A percentile compares a stretch with the other conserved stretches of the same genome.
These are phyloP conservation scores for Congeria kusceri DNA, from an alignment of 2,888 invertebrate genomes.

Conservation along the genomic window DNA sequence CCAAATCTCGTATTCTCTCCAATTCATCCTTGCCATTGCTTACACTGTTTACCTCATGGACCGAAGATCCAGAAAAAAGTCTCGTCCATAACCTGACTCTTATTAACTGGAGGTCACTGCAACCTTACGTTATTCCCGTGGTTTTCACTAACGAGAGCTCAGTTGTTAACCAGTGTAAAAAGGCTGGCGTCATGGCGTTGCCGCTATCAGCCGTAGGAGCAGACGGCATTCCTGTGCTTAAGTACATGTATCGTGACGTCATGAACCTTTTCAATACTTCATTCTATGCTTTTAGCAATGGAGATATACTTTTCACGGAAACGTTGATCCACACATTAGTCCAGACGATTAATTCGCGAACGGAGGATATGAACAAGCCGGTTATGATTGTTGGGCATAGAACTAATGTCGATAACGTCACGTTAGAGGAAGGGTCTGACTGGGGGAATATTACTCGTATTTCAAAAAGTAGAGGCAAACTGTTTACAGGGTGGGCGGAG, in stretches of 20 bases:
- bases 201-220: constrained; percentile 66
- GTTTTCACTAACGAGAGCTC: constrained; percentile 69
- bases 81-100: constrained; percentile 72
- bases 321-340: constrained; percentile 65
- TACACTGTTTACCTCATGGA: constrained; percentile 77
- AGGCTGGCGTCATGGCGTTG: constrained; percentile 68
- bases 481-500: constrained; percentile 75
- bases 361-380: constrained; percentile 43
- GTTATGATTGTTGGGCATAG: constrained; percentile 68
- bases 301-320: constrained; percentile 77
- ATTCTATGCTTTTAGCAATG: constrained; percentile 78
- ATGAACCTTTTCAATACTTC: constrained; percentile 67
- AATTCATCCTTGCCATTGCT: constrained; percentile 60
- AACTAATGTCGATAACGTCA: constrained; percentile 73
- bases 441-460: constrained; percentile 57
- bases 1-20: constrained; percentile 29
- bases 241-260: constrained; percentile 76
- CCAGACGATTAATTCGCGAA: constrained; percentile 32
- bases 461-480: constrained; percentile 66
- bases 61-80: constrained; percentile 62
- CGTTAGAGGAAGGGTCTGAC: constrained; percentile 59
- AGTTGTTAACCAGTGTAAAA: constrained; percentile 50
- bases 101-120: constrained; percentile 70
- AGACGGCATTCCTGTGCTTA: constrained; percentile 74
- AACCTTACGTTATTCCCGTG: constrained; percentile 69